Percentiles rank a stretch among this genome's conserved stretches.
These are phyloP conservation scores for Phorcus lineatus DNA, from an alignment of 2,888 invertebrate species.

Conservation along the genomic window DNA sequence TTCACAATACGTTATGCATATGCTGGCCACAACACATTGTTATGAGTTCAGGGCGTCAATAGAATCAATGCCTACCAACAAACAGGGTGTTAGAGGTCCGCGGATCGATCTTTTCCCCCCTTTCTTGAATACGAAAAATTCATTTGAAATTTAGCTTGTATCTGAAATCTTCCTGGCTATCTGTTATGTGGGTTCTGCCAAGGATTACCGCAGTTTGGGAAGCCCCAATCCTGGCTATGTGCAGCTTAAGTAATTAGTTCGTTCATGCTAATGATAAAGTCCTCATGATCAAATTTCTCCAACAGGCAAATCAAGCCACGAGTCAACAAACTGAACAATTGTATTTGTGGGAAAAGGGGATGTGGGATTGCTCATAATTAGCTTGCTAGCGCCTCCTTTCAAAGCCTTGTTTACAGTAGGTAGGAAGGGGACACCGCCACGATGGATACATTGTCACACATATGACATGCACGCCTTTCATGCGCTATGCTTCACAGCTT, in stretches of 20 bases:
- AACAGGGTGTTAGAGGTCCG: conserved; percentile 12
- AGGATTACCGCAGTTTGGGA: neutral
- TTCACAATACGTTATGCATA: conserved; percentile 25
- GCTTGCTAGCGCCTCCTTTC: neutral
- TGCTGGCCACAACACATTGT: conserved; percentile 17
- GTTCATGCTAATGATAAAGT: conserved; percentile 10
- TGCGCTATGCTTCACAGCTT: no score
- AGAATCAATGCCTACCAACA: conserved; percentile 34
- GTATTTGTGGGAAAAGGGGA: conserved; percentile 16
- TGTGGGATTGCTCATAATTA: conserved; percentile 12
- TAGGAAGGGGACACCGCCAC: neutral
- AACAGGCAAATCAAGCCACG: neutral
- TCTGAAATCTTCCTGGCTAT: neutral
- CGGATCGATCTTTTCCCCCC: neutral
- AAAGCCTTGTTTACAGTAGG: neutral
- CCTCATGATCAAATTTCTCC: conserved; percentile 17
- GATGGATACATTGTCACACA: no score
- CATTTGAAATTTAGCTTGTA: conserved; percentile 14
- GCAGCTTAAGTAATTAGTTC: conserved; percentile 17
- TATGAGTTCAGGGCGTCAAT: neutral
- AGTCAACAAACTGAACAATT: conserved; percentile 20
- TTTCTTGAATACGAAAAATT: neutral
- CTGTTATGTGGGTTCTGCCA: neutral
- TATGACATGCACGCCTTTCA: no score
- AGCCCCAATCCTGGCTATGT: neutral